These are phyloP conservation scores for Onychorhynchus coronatus DNA, from an alignment of 2,113 vertebrate genomes.

Conservation along the genomic window DNA sequence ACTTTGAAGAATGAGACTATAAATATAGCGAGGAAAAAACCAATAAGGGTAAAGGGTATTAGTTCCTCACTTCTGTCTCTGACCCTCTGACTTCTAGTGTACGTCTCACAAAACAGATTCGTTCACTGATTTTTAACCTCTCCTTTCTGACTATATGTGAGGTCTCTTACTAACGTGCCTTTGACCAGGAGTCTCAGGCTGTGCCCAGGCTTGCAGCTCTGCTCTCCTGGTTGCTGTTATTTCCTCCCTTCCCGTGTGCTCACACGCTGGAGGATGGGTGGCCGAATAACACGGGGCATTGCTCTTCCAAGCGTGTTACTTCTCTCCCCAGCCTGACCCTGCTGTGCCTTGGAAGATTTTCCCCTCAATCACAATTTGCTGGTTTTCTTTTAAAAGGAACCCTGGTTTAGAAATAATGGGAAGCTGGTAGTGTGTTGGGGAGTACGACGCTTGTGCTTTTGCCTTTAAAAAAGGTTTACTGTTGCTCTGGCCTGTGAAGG, in stretches of 20 bases:
- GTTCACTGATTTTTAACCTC: neutral
- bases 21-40: neutral
- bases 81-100: neutral
- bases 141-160: neutral
- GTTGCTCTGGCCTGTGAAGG: neutral
- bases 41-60: neutral
- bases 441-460: neutral
- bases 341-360: neutral
- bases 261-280: neutral
- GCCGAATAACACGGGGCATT: accelerated
- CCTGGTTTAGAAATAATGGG: neutral
- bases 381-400: neutral
- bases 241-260: neutral
- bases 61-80: neutral
- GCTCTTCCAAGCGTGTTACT: neutral
- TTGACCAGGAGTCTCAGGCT: neutral
- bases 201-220: neutral
- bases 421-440: neutral
- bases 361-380: neutral
- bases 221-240: neutral
- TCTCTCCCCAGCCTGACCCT: neutral
- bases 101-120: neutral
- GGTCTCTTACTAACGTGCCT: neutral
- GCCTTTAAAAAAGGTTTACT: neutral
- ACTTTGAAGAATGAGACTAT: neutral